These are phyloP conservation scores for Gymnobelideus leadbeateri DNA, from an alignment of 2,113 vertebrate genomes.

Conservation along the genomic window DNA sequence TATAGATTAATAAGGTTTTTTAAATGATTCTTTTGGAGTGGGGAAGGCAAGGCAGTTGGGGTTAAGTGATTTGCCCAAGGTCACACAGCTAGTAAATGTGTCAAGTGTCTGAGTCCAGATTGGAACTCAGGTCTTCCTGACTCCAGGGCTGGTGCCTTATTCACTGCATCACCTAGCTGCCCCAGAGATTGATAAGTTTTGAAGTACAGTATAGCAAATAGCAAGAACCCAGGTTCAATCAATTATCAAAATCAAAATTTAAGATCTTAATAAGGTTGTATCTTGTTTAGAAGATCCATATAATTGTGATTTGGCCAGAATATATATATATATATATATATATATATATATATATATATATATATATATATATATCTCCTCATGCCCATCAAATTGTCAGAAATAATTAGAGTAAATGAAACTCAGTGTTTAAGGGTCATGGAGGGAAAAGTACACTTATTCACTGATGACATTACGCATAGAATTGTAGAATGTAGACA, in stretches of 20 bases:
- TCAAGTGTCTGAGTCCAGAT: too few relatives aligned
- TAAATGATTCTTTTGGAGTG: too few relatives aligned
- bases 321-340: too few relatives aligned
- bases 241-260: not conserved
- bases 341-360: too few relatives aligned
- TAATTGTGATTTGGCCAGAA: not conserved
- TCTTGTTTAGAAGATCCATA: not conserved
- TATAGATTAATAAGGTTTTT: not conserved
- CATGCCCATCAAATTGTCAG: not conserved
- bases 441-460: not conserved
- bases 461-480: not conserved
- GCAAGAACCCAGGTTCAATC: not conserved
- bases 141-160: too few relatives aligned
- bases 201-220: not conserved
- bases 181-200: not conserved
- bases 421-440: not conserved
- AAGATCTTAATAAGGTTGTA: not conserved
- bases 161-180: too few relatives aligned
- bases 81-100: too few relatives aligned
- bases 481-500: not conserved
- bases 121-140: too few relatives aligned
- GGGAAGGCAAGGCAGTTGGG: too few relatives aligned
- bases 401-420: not conserved
- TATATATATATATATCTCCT: too few relatives aligned
- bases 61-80: too few relatives aligned